Conservation (phyloP, 2,797 vertebrate genomes). For the Microchirus variegatus region DNA sequence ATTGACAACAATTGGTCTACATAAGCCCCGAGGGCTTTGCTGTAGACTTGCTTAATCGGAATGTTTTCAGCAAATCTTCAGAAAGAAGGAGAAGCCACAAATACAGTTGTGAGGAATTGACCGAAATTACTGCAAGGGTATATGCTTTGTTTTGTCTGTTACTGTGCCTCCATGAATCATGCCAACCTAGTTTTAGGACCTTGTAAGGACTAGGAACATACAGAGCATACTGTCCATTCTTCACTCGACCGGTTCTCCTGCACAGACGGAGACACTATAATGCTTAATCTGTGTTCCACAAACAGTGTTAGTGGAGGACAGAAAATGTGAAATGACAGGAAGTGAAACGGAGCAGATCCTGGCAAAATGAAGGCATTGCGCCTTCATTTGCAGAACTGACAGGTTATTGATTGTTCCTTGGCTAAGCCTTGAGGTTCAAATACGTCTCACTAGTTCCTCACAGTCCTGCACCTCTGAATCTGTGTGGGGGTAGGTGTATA, state of each 20-base stretch:
- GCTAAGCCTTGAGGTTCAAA: conserved; percentile 34
- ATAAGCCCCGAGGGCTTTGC: background rate
- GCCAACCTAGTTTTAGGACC: conserved; percentile 36
- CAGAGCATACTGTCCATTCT: conserved; percentile 18
- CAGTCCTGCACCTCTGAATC: conserved; percentile 3
- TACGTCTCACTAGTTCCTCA: conserved; percentile 2
- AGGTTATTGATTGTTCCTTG: conserved; percentile 37
- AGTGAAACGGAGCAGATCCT: conserved; percentile 24
- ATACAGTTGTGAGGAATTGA: conserved; percentile 3
- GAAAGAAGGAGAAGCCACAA: background rate
- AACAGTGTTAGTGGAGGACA: background rate
- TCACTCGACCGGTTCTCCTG: conserved; percentile 34
- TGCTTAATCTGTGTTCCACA: conserved; percentile 39
- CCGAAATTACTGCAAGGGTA: conserved; percentile 16
- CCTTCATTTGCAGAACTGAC: conserved; percentile 37
- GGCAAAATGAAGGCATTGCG: conserved; percentile 49
- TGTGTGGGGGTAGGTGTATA: conserved; percentile 8
- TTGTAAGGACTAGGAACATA: conserved; percentile 35
- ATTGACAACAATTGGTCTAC: background rate
- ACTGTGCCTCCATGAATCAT: conserved; percentile 18
- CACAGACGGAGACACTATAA: conserved; percentile 30
- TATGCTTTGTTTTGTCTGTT: conserved; percentile 4
- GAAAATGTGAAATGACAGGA: conserved; percentile 49
- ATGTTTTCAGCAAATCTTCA: conserved; percentile 4
- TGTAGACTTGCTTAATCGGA: background rate